These are phyloP conservation scores for Channa maculata DNA, from an alignment of 2,113 vertebrate species.

Conservation along the genomic window DNA sequence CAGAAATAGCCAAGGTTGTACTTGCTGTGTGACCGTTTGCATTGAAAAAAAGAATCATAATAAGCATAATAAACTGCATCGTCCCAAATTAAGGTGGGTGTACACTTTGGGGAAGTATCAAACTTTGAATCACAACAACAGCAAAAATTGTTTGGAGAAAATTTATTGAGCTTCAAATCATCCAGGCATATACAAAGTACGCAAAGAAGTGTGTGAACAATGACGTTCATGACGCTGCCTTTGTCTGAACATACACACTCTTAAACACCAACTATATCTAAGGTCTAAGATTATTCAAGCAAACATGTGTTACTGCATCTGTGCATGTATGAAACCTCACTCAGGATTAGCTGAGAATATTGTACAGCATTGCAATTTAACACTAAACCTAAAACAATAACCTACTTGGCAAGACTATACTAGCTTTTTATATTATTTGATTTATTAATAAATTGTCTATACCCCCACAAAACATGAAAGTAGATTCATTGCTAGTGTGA, in stretches of 20 bases:
- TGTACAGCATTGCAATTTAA: not conserved
- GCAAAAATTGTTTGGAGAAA: too few species aligned
- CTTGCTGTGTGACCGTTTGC: not conserved
- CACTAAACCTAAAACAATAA: conserved; percentile 13
- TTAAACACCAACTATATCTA: too few species aligned
- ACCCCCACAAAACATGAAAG: conserved; percentile 1
- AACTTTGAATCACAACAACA: too few species aligned
- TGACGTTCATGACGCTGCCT: too few species aligned
- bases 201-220: too few species aligned
- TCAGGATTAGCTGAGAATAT: conserved; percentile 1
- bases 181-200: too few species aligned
- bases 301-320: conserved; percentile 31
- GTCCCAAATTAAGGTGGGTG: too few species aligned
- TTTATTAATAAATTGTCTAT: conserved; percentile 6
- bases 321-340: conserved; percentile 13
- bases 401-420: not conserved
- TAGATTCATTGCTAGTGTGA: conserved; percentile 5
- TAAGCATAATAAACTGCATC: too few species aligned
- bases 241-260: too few species aligned
- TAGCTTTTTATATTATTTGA: not conserved
- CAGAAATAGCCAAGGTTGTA: not conserved
- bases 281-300: conserved; percentile 9
- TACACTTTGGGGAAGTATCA: too few species aligned
- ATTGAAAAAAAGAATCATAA: not conserved
- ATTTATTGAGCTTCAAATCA: too few species aligned